phyloP scores from a whole-genome alignment of 2,797 vertebrate genomes.

The Sorex maritimensis region DNA sequence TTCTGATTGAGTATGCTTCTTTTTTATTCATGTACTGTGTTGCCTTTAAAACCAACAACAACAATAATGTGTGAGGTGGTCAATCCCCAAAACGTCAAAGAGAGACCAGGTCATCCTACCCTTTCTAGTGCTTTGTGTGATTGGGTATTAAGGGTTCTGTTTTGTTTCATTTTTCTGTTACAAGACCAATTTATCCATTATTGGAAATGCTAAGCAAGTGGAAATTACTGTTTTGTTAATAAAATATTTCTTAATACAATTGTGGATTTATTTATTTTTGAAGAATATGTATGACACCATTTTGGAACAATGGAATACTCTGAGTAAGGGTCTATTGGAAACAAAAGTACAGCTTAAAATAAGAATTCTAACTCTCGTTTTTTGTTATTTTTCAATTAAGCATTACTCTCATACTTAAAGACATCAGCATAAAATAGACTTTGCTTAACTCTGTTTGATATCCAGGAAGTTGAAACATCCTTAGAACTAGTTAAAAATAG shows the following conservation, averaged over 20 bases:
- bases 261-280: slow-evolving; percentile 85
- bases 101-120: slow-evolving; percentile 90
- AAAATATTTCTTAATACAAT: slow-evolving; percentile 95
- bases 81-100: slow-evolving; percentile 89
- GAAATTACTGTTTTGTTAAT: slow-evolving; percentile 95
- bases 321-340: slow-evolving; percentile 14
- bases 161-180: slow-evolving; percentile 91
- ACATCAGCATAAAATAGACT: neutral
- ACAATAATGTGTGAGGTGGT: slow-evolving; percentile 90
- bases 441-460: neutral
- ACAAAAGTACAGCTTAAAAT: neutral
- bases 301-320: neutral
- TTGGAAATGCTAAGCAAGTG: slow-evolving; percentile 95
- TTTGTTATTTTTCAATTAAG: neutral
- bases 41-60: slow-evolving; percentile 92
- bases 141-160: slow-evolving; percentile 92
- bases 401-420: slow-evolving; percentile 12
- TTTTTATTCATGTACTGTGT: slow-evolving; percentile 93
- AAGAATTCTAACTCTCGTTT: neutral
- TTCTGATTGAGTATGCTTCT: slow-evolving; percentile 92
- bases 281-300: neutral
- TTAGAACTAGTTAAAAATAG: neutral
- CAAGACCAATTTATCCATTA: slow-evolving; percentile 95
- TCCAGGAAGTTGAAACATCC: neutral
- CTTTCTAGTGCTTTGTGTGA: slow-evolving; percentile 94